A percentile compares a stretch with the other conserved stretches of the same genome.
These are phyloP conservation scores for Piezodorus guildinii DNA, from an alignment of 1,140 invertebrate genomes.

Conservation along the genomic window DNA sequence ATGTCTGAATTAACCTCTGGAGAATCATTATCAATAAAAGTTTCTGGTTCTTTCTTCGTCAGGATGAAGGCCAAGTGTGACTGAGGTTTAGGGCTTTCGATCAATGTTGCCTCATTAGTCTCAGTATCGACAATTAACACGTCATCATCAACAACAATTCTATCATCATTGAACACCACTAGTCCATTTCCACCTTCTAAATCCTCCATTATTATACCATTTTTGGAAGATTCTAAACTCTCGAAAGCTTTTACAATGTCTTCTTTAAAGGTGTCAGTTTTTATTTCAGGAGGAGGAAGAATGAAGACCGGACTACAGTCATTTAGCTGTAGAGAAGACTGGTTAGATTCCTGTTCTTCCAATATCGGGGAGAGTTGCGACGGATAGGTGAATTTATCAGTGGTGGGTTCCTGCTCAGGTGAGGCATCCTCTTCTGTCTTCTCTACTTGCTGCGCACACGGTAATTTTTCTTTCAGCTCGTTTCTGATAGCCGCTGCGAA, in stretches of 20 bases:
- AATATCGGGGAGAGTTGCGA: constrained; percentile 47
- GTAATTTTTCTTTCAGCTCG: constrained; percentile 55
- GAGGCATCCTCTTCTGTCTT: constrained; percentile 33
- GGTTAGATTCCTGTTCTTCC: constrained; percentile 40
- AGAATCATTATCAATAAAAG: constrained; percentile 6
- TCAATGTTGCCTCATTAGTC: constrained; percentile 41
- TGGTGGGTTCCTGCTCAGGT: constrained; percentile 25
- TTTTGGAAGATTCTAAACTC: constrained; percentile 20
- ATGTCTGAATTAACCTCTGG: constrained; percentile 19
- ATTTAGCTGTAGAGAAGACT: constrained; percentile 26
- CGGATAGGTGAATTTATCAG: constrained; percentile 27
- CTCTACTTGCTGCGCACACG: constrained; percentile 39
- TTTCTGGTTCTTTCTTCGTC: background rate
- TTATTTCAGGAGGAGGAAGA: constrained; percentile 18
- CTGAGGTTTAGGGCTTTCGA: constrained; percentile 34
- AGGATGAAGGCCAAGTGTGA: constrained; percentile 28
- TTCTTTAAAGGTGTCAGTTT: constrained; percentile 26
- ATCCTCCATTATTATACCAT: constrained; percentile 25
- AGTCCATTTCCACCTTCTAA: constrained; percentile 21
- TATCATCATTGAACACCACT: constrained; percentile 24
- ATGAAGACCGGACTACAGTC: constrained; percentile 21
- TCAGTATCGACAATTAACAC: constrained; percentile 42
- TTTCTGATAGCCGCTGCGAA: constrained; percentile 55
- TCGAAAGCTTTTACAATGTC: constrained; percentile 27
- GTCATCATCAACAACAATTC: constrained; percentile 35